Evolutionary conservation across 2,888 invertebrate species (phyloP).

Genomic region (Melinaea menophilus): DNA sequence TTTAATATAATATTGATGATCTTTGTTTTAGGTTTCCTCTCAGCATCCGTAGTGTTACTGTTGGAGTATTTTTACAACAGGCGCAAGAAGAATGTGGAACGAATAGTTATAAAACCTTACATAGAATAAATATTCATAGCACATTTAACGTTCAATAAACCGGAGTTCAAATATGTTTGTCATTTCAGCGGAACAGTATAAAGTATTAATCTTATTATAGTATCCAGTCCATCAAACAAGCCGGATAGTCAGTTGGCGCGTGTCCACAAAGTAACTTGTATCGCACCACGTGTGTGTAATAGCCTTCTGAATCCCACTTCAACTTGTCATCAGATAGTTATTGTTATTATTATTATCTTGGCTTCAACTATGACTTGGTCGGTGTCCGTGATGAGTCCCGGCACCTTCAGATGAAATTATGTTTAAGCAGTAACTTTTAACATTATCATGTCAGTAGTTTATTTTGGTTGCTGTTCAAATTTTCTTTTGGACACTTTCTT

Average conservation of each 20-base stretch:
- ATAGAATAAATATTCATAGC: constrained; percentile 48
- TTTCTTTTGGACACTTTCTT: too few relatives aligned
- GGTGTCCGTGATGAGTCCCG: too few relatives aligned
- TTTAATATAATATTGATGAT: background rate
- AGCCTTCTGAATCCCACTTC: constrained; percentile 21
- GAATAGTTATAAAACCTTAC: constrained; percentile 65
- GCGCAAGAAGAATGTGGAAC: constrained; percentile 52
- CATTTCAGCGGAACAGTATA: background rate
- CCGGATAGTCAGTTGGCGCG: constrained; percentile 16
- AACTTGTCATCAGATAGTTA: constrained; percentile 10
- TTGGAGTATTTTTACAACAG: constrained; percentile 59
- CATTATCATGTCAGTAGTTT: too few relatives aligned
- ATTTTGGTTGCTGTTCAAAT: too few relatives aligned
- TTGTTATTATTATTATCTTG: background rate
- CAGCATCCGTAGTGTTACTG: constrained; percentile 55
- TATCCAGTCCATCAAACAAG: background rate
- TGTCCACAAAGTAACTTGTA: constrained; percentile 19
- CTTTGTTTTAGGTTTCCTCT: constrained; percentile 53
- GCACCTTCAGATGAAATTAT: too few relatives aligned
- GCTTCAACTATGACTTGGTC: too few relatives aligned
- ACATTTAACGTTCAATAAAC: background rate
- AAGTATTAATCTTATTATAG: too few relatives aligned
- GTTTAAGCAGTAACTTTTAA: too few relatives aligned
- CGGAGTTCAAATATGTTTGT: background rate
- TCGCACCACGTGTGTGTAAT: constrained; percentile 20